These are phyloP conservation scores for Sandelia bainsii DNA, from an alignment of 2,797 vertebrate species.

Conservation along the genomic window DNA sequence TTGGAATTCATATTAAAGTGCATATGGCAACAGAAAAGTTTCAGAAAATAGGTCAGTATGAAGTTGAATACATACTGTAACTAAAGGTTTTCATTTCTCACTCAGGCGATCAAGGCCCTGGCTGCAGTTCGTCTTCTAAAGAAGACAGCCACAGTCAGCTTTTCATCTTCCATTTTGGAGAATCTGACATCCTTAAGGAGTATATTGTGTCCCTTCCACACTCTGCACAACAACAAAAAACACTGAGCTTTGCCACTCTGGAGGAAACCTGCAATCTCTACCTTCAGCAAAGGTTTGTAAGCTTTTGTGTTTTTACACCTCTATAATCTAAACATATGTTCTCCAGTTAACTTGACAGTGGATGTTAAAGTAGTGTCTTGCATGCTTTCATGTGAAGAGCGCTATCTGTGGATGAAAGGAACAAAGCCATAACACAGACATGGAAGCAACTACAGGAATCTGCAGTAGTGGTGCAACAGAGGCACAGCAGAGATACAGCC, in stretches of 20 bases:
- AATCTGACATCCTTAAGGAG: slow-evolving; percentile 46
- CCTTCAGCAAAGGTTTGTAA: slow-evolving; percentile 72
- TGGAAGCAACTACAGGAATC: slow-evolving; percentile 63
- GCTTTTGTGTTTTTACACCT: neutral
- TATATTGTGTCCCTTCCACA: slow-evolving; percentile 34
- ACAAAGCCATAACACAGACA: slow-evolving; percentile 44
- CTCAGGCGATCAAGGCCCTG: slow-evolving; percentile 58
- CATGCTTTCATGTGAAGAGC: slow-evolving; percentile 58
- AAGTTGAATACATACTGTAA: neutral
- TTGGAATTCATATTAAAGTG: neutral
- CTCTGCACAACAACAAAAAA: slow-evolving; percentile 20
- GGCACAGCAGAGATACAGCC: slow-evolving; percentile 8
- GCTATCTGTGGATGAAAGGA: slow-evolving; percentile 57
- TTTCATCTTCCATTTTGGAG: slow-evolving; percentile 64
- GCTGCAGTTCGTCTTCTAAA: slow-evolving; percentile 13
- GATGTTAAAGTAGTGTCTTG: slow-evolving; percentile 4
- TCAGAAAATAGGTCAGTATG: neutral
- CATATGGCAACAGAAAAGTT: neutral
- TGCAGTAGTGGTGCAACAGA: slow-evolving; percentile 14
- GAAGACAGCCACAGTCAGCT: slow-evolving; percentile 57
- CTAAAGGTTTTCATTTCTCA: slow-evolving; percentile 13
- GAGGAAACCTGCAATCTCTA: slow-evolving; percentile 69
- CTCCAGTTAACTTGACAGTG: neutral
- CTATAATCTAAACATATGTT: neutral
- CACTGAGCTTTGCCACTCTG: slow-evolving; percentile 13